phyloP scores from a whole-genome alignment of 2,797 vertebrate species.

The Clarias fuscus region DNA sequence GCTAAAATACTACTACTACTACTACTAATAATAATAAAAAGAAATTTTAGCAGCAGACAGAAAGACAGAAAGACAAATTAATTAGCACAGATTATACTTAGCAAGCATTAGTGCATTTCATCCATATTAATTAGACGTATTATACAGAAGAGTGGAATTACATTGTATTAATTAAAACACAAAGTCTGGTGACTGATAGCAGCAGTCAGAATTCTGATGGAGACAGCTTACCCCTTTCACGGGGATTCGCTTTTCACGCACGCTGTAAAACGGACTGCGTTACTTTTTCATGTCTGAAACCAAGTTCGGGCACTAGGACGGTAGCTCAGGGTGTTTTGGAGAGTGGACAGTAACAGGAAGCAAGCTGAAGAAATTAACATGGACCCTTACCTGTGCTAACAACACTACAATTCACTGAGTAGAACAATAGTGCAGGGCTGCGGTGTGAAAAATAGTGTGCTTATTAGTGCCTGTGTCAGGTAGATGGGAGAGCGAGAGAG shows the following conservation, averaged over 20 bases:
- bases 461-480: conserved; percentile 71
- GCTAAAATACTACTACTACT: not conserved
- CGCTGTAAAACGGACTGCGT: not conserved
- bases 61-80: conserved; percentile 73
- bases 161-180: conserved; percentile 75
- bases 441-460: conserved; percentile 89
- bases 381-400: conserved; percentile 78
- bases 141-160: conserved; percentile 65
- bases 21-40: conserved; percentile 47
- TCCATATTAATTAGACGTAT: conserved; percentile 70
- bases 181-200: conserved; percentile 54
- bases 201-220: not conserved
- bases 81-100: conserved; percentile 77
- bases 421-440: conserved; percentile 82
- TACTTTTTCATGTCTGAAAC: not conserved
- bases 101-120: conserved; percentile 73
- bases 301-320: not conserved
- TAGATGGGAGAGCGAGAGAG: conserved; percentile 55
- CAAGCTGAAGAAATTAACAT: conserved; percentile 67
- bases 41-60: conserved; percentile 62
- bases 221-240: not conserved
- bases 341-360: conserved; percentile 63
- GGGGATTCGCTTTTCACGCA: conserved; percentile 24
- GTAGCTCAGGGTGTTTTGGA: not conserved
- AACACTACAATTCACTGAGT: conserved; percentile 85